phyloP scores from a whole-genome alignment of 1,140 invertebrate genomes.

The Gonioctena quinquepunctata region DNA sequence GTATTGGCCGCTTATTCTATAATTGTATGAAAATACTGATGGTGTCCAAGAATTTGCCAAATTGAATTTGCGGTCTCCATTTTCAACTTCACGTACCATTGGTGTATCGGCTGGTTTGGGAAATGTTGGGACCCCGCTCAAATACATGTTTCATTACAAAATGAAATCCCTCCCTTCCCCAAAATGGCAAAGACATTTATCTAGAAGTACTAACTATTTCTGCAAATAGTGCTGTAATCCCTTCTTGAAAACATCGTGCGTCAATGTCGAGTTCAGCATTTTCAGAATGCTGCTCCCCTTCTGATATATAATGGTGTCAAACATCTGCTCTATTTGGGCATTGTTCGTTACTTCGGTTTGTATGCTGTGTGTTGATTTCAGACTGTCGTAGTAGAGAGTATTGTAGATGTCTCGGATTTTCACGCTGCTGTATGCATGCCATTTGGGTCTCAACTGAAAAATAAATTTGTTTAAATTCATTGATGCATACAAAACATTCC shows the following conservation, averaged over 20 bases:
- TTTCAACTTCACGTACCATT: no score
- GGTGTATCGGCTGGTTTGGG: no score
- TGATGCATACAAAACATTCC: no score
- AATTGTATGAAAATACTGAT: no score
- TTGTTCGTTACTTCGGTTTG: slow-evolving; percentile 38
- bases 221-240: slow-evolving; percentile 62
- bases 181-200: no score
- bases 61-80: no score
- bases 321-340: slow-evolving; percentile 46
- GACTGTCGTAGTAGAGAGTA: slow-evolving; percentile 41
- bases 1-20: no score
- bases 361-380: slow-evolving; percentile 44
- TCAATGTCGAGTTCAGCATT: slow-evolving; percentile 68
- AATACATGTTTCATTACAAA: no score
- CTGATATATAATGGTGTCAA: slow-evolving; percentile 38
- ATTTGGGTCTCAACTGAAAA: slow-evolving; percentile 41
- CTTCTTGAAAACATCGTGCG: slow-evolving; percentile 60
- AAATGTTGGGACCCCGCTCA: no score
- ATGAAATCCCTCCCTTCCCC: no score
- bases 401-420: slow-evolving; percentile 42
- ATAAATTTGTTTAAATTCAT: no score
- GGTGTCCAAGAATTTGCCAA: no score
- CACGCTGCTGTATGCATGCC: slow-evolving; percentile 42
- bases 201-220: slow-evolving; percentile 48
- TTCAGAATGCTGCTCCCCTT: slow-evolving; percentile 58